Evolutionary conservation across 2,888 invertebrate species (phyloP), one percentile per base, ranked within the genome.

Genomic region (Cancer borealis): DNA sequence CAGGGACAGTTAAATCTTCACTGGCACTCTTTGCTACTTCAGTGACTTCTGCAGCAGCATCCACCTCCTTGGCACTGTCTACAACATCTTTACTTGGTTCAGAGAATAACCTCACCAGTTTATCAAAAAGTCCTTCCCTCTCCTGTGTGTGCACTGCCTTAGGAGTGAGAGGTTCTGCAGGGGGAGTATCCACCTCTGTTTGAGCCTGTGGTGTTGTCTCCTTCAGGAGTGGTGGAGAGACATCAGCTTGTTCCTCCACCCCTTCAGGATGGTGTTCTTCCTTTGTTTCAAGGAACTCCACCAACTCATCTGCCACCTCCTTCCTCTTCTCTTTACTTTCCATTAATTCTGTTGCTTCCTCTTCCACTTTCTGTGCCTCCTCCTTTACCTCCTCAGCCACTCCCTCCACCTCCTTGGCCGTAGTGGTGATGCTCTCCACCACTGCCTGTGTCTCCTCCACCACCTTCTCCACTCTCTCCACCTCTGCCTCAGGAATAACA

Each of bases 41-140:
- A 1, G n/a, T 47, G 5, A 5, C 73, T n/a, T 21, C 2, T 21
- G 4, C 45, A 60, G 45, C 30, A 39, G 14, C 26, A 12, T 45
- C 45, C 12, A 1, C 60, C 46, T 79, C 73, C 30, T 45, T 89
- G 14, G 46, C 26, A 26, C 73, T 26, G 73, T 73, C 73, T 54
- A 14, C 0, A 3, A 14, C n/a, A 88, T 39, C 26, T 73, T 93
- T 90, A 26, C 45, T 21, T 10, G n/a, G 26, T 26, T 93, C 54
- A 26, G 91, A 49, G 26, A 93, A 91, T 2, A 93, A 54, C 10
- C 12, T 91, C 12, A 91, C 39, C 17, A 93, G 84, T 39, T 93
- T 91, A 39, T 93, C 30, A 93, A 93, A 84, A 8, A 91, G 91
- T 39, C 91, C 91, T 21, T 91, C 92, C 87, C 30, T 93, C 84